Percentiles rank a stretch among this genome's conserved stretches.
Evolutionary conservation across 2,113 vertebrate species (phyloP).

Genomic region (Gnathonemus longibarbis): DNA sequence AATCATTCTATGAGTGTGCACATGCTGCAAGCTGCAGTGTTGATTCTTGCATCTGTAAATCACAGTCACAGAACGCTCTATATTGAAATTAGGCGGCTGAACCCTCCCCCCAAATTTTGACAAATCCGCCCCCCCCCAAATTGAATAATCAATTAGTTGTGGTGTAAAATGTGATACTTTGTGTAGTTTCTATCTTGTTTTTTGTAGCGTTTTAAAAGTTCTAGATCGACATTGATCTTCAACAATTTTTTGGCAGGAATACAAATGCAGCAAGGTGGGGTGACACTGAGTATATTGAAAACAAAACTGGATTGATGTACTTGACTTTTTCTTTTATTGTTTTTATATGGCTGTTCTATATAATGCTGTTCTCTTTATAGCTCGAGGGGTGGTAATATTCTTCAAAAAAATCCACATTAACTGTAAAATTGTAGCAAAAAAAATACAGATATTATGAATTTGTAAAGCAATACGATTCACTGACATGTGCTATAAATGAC

Average conservation of each 20-base stretch:
- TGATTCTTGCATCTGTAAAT: neutral
- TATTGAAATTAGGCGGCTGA: neutral
- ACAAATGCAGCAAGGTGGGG: neutral
- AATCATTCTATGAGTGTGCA: neutral
- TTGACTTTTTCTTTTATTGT: slow-evolving; percentile 3
- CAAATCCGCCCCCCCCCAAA: neutral
- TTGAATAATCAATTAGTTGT: neutral
- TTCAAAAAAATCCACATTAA: neutral
- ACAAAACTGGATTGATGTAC: slow-evolving; percentile 5
- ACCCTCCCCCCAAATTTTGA: neutral
- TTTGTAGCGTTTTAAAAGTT: neutral
- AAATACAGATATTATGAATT: neutral
- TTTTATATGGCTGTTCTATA: neutral
- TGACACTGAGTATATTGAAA: neutral
- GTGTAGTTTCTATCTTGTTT: neutral
- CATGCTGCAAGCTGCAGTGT: neutral
- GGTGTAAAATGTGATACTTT: neutral
- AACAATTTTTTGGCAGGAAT: slow-evolving; percentile 14
- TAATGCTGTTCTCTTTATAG: neutral
- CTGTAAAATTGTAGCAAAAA: neutral
- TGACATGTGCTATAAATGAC: neutral
- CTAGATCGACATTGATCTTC: neutral
- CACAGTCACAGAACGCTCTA: neutral
- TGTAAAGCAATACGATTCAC: neutral
- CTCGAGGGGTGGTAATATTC: neutral